A percentile compares a stretch with the other conserved stretches of the same genome.
Evolutionary conservation across 2,888 invertebrate genomes (phyloP).

Genomic region (Drosophila paramelanica): DNA sequence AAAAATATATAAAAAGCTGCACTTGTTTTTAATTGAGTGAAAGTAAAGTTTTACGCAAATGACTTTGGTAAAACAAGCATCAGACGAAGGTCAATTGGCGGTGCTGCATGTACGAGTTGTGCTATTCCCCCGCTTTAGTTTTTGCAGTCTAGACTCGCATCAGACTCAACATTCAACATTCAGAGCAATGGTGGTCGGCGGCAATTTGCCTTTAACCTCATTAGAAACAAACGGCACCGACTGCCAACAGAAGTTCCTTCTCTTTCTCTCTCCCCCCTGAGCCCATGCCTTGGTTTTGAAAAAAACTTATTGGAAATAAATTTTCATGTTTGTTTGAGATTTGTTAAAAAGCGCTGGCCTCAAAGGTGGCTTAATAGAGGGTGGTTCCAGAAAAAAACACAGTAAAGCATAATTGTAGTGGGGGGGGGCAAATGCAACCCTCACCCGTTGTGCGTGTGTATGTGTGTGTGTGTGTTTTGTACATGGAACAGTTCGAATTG

Average conservation of each 20-base stretch:
- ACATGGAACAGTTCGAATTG: constrained; percentile 50
- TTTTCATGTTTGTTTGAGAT: constrained; percentile 63
- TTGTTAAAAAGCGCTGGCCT: constrained; percentile 10
- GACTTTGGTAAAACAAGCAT: constrained; percentile 29
- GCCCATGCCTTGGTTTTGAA: constrained; percentile 40
- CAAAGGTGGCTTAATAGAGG: constrained; percentile 14
- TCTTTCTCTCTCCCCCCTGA: not conserved
- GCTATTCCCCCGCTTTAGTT: constrained; percentile 20
- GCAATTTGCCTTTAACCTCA: constrained; percentile 75
- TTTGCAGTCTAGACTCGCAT: constrained; percentile 70
- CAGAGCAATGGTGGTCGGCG: constrained; percentile 61
- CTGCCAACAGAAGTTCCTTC: constrained; percentile 6
- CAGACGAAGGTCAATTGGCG: constrained; percentile 34
- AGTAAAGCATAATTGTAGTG: constrained; percentile 2
- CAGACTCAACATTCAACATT: constrained; percentile 63
- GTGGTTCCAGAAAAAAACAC: constrained; percentile 20
- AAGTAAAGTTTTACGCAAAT: constrained; percentile 30
- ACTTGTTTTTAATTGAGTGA: constrained; percentile 4
- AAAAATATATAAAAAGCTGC: not conserved
- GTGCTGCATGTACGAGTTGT: constrained; percentile 21
- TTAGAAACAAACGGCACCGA: constrained; percentile 66
- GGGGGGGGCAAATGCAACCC: constrained; percentile 40
- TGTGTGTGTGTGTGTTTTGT: not conserved
- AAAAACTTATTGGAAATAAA: constrained; percentile 74
- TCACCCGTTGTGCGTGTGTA: constrained; percentile 18